Evolutionary conservation across 1,140 invertebrate species (phyloP), one percentile per base, ranked within the genome.

Genomic region (Apocrypta bakeri): DNA sequence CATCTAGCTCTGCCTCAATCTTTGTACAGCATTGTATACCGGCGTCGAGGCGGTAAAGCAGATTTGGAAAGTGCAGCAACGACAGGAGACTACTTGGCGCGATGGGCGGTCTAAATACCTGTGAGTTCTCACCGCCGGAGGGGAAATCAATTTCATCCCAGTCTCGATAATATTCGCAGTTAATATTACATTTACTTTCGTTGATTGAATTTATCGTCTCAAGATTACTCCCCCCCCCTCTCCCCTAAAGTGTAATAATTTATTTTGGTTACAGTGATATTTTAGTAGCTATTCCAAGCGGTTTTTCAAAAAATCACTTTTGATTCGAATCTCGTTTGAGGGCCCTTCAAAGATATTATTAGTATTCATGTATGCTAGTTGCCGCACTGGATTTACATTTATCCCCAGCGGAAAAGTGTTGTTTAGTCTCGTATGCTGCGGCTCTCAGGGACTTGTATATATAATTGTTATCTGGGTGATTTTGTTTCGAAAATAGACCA

Each of bases 331-430:
- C 72, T 64, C 56, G 72, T 61, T 73, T 48, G 33, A 40, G 63
- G 14, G 48, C 24, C 25, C 24, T 24, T 64, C 63, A 24, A 9
- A 24, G n/a, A 21, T 85, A 90, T 91, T 88, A 89, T 91, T 88
- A 89, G 87, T 88, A 91, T 91, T 91, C 89, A 91, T 91, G 87
- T 91, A 91, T 90, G 89, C 89, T 78, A 75, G 12, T 76, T 27
- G 79, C 40, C 85, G 87, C 89, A 88, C n/a, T n/a, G n/a, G n/a
- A n/a, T n/a, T n/a, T n/a, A n/a, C n/a, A n/a, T 85, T 83, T 33
- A 56, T 56, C 37, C 61, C 12, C 33, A n/a, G 42, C 27, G 61
- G 56, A 68, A 81, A 90, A 91, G 89, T 90, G 90, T 90, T 87
- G n/a, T 86, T 61, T 61, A 61, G 14, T 12, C 17, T 21, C n/a